phyloP scores from a whole-genome alignment of 2,888 invertebrate genomes.

The Strigamia crassipes region DNA sequence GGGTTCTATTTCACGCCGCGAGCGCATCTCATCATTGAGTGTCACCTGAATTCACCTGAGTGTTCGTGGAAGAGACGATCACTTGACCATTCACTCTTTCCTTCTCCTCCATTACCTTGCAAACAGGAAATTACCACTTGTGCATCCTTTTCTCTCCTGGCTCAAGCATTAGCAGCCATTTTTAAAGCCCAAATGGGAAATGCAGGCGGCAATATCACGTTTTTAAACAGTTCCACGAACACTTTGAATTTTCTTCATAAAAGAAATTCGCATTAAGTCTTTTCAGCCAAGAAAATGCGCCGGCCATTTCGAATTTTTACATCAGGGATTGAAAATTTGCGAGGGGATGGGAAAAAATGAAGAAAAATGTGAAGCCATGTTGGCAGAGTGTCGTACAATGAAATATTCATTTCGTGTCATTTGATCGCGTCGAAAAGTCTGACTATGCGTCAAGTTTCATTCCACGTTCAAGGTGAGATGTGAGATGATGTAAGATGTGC shows the following conservation, averaged over 20 bases:
- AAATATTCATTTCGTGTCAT: neutral
- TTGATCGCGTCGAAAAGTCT: neutral
- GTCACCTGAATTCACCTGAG: conserved; percentile 10
- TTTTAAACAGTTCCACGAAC: neutral
- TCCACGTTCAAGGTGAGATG: neutral
- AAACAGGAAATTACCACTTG: conserved; percentile 10
- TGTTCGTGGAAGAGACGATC: conserved; percentile 10
- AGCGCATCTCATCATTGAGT: conserved; percentile 10
- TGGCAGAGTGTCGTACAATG: neutral
- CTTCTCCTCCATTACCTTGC: conserved; percentile 1
- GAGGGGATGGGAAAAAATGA: too few species aligned
- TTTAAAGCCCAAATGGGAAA: neutral
- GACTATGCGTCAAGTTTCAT: neutral
- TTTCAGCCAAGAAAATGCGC: neutral
- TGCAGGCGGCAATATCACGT: neutral
- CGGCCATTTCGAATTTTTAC: neutral
- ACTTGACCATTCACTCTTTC: conserved; percentile 3
- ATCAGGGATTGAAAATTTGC: too few species aligned
- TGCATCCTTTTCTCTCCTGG: conserved; percentile 10
- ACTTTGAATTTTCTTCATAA: conserved; percentile 10
- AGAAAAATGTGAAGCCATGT: neutral
- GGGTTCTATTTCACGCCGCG: conserved; percentile 1
- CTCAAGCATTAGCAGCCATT: neutral
- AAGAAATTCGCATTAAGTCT: neutral
- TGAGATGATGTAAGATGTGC: neutral